phyloP scores from a whole-genome alignment of 2,113 vertebrate species.

The Paratilapia polleni region DNA sequence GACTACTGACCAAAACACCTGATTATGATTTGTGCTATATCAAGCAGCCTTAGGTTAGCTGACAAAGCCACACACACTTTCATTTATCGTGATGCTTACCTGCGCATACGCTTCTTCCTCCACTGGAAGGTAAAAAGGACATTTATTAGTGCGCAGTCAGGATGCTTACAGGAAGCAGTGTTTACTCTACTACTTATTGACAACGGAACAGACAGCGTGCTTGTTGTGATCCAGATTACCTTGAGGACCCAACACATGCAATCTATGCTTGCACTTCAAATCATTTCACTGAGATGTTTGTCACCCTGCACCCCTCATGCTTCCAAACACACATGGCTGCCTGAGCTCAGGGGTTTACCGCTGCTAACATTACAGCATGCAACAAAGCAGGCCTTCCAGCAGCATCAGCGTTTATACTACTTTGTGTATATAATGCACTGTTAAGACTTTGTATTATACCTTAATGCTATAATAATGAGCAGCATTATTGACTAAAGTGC shows the following conservation, averaged over 20 bases:
- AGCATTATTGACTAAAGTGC: neutral
- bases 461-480: neutral
- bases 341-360: neutral
- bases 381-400: neutral
- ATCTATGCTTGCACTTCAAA: neutral
- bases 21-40: too few species aligned
- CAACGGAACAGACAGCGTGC: neutral
- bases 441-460: neutral
- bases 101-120: constrained; percentile 98
- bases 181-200: neutral
- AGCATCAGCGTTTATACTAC: neutral
- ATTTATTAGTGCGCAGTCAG: neutral
- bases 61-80: neutral
- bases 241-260: neutral
- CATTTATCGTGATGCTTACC: constrained; percentile 72
- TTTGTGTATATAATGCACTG: rapidly evolving
- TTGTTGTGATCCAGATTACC: neutral
- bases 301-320: neutral
- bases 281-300: neutral
- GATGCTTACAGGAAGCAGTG: neutral
- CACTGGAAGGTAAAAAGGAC: constrained; percentile 76
- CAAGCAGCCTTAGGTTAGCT: neutral
- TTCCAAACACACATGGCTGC: neutral
- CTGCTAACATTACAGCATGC: neutral
- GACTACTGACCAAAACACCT: too few species aligned